Evolutionary conservation across 1,140 invertebrate genomes (phyloP), one percentile per base, ranked within the genome.

Genomic region (Drosophila suzukii): DNA sequence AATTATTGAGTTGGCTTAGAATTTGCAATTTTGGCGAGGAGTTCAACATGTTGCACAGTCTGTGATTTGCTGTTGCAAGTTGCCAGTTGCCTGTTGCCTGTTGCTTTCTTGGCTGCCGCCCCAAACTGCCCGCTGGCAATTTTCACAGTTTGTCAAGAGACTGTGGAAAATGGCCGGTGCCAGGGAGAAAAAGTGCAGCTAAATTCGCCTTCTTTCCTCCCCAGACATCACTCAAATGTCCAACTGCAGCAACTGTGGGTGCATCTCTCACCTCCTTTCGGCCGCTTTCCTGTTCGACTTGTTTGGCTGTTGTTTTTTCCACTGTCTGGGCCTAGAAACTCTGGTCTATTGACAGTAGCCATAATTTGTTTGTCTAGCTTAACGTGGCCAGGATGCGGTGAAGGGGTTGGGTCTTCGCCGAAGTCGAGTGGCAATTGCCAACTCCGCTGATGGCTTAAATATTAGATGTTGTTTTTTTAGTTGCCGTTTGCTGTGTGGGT

Each of bases 301-400:
- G 63, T 57, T 67, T 55, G 63, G 36, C 34, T 24, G 34, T 56
- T 53, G 34, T 85, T 77, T 75, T 75, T 66, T 43, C 44, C 38
- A 47, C 43, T 57, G 73, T 74, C 72, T 75, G 68, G 58, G 67
- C 70, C 70, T 66, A 58, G 67, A 88, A 86, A 88, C 79, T 62
- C 83, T 74, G 53, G 75, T 83, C 83, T 86, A 86, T 86, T 86
- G 83, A 86, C 83, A 88, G 83, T 83, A 78, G 66, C 83, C 84
- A 86, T 86, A 86, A 86, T 86, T 86, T 86, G 83, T 86, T 86
- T 86, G 83, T 88, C 83, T 88, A 88, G 83, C 66, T 61, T 39
- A 41, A 55, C 41, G 24, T 10, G 61, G 75, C 61, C 51, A 65
- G n/a, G 32, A 53, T 27, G 65, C 44, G 17, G 44, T 17, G 51